Percentiles rank a stretch among this genome's conserved stretches.
Conservation (phyloP, 2,888 invertebrate species). For the Brachypalpus laphriformis region DNA sequence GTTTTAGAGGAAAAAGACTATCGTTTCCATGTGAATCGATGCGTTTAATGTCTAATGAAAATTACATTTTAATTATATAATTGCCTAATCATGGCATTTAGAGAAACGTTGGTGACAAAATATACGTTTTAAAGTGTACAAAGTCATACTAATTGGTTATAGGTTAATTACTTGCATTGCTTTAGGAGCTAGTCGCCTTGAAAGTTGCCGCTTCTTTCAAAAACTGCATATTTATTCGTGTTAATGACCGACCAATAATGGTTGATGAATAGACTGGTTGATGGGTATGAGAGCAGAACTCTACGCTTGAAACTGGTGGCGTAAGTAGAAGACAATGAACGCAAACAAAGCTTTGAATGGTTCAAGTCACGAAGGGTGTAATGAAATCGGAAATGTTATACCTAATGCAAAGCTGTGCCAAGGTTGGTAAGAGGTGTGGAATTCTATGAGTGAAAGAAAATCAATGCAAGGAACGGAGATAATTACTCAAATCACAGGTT, state of each 20-base stretch:
- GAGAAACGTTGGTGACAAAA: constrained; percentile 21
- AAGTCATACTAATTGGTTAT: constrained; percentile 11
- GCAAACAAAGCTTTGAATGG: neutral
- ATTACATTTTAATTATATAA: constrained; percentile 57
- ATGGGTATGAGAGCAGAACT: constrained; percentile 50
- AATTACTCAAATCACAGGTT: no score
- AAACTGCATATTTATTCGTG: neutral
- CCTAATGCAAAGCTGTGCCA: neutral
- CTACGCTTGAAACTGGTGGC: neutral
- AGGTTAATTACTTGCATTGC: constrained; percentile 25
- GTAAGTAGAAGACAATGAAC: constrained; percentile 5
- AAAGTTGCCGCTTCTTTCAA: constrained; percentile 1
- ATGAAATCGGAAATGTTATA: neutral
- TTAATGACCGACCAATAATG: constrained; percentile 50
- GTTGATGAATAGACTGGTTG: neutral
- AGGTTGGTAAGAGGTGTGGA: constrained; percentile 12
- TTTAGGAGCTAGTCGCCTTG: constrained; percentile 22
- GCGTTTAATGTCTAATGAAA: constrained; percentile 43
- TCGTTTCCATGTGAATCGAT: constrained; percentile 49
- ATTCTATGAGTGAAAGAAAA: neutral
- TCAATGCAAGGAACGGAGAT: neutral
- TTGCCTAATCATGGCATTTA: constrained; percentile 25
- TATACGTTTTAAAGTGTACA: neutral
- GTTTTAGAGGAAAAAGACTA: neutral
- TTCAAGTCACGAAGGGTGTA: constrained; percentile 8